A percentile compares a stretch with the other conserved stretches of the same genome.
Conservation (phyloP, 2,888 invertebrate genomes). For the Tolmerus cingulatus region DNA sequence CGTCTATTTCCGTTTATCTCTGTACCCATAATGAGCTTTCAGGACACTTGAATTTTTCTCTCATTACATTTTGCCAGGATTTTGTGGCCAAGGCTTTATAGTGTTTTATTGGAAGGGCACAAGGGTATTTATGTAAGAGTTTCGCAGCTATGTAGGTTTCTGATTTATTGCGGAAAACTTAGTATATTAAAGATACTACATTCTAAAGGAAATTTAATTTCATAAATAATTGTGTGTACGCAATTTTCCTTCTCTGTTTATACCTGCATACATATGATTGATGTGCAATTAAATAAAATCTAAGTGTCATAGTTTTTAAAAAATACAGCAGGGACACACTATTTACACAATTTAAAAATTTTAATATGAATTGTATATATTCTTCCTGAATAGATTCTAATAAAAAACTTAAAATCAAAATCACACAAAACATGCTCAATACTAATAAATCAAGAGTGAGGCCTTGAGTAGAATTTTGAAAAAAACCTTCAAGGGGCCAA, state of each 20-base stretch:
- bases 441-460: not conserved
- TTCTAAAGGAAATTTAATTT: too few species aligned
- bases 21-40: not conserved
- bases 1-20: not conserved
- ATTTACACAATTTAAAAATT: too few species aligned
- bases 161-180: not conserved
- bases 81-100: not conserved
- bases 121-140: not conserved
- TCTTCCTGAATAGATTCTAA: not conserved
- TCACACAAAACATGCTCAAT: not conserved
- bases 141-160: not conserved
- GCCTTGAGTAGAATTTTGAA: not conserved
- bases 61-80: not conserved
- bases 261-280: too few species aligned
- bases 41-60: not conserved
- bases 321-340: too few species aligned
- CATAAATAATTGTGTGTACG: too few species aligned
- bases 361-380: too few species aligned
- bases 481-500: not conserved
- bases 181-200: too few species aligned
- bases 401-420: too few species aligned
- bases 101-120: not conserved
- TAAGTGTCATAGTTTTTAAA: too few species aligned
- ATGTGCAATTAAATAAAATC: too few species aligned
- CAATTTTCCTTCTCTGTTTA: too few species aligned